A percentile compares a stretch with the other conserved stretches of the same genome.
Evolutionary conservation across 2,113 vertebrate species (phyloP).

Genomic region (Leptosomus discolor): DNA sequence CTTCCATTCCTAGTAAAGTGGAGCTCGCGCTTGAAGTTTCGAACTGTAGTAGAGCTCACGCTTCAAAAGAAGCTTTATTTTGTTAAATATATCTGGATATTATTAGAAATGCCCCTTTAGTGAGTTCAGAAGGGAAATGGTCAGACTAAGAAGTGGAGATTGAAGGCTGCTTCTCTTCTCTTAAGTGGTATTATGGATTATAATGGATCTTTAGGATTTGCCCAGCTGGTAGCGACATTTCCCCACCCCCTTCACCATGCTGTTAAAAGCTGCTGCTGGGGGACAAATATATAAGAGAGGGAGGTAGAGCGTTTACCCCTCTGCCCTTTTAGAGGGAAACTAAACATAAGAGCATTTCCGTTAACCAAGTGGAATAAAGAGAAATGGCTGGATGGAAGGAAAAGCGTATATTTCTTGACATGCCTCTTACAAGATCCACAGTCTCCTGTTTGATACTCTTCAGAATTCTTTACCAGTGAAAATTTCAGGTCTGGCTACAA

Average conservation of each 20-base stretch:
- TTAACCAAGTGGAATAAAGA: not conserved
- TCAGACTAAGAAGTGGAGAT: conserved; percentile 12
- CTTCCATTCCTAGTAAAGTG: not conserved
- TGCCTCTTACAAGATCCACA: not conserved
- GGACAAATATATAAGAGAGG: not conserved
- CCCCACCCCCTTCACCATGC: not conserved
- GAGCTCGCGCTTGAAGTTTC: not conserved
- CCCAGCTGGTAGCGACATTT: not conserved
- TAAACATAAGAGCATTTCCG: not conserved
- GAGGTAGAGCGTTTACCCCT: not conserved
- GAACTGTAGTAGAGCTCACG: not conserved
- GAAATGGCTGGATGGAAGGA: not conserved
- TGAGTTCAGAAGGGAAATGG: conserved; percentile 30
- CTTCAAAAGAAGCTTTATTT: conserved; percentile 33
- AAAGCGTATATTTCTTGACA: not conserved
- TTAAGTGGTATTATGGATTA: conserved; percentile 55
- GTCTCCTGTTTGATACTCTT: not conserved
- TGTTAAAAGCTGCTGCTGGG: not conserved
- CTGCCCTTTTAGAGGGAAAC: not conserved
- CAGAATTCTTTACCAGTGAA: not conserved
- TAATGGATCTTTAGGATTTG: conserved; percentile 42
- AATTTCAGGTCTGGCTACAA: not conserved
- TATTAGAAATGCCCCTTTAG: conserved; percentile 6
- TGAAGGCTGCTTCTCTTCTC: conserved; percentile 25
- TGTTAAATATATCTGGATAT: conserved; percentile 1